Conservation (phyloP, 2,113 vertebrate genomes). For the Epinephelus moara region DNA sequence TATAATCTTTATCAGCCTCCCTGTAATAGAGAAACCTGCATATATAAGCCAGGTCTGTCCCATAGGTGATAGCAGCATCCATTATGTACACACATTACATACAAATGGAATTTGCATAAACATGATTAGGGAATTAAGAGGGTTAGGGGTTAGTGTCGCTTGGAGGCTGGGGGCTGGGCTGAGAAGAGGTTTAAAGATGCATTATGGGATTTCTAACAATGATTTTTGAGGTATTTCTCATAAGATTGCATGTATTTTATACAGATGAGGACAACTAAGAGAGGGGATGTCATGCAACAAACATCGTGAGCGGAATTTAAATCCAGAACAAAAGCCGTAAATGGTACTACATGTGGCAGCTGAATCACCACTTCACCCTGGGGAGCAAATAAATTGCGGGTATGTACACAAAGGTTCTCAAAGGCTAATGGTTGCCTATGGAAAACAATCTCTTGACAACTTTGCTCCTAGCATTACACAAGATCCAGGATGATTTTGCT, state of each 20-base stretch:
- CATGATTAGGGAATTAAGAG: constrained; percentile 67
- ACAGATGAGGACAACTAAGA: constrained; percentile 3
- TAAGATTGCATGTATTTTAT: constrained; percentile 30
- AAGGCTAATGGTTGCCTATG: constrained; percentile 43
- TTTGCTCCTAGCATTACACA: constrained; percentile 41
- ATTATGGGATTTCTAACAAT: constrained; percentile 59
- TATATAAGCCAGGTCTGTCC: constrained; percentile 48
- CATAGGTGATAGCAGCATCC: constrained; percentile 61
- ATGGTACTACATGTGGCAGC: constrained; percentile 37
- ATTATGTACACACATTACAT: constrained; percentile 61
- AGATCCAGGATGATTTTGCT: constrained; percentile 48
- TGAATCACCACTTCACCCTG: constrained; percentile 49
- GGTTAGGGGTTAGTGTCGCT: constrained; percentile 46
- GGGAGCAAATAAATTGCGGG: constrained; percentile 46
- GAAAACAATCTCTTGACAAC: constrained; percentile 51
- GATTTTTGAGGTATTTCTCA: constrained; percentile 35
- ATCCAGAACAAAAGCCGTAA: constrained; percentile 38
- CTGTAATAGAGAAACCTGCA: constrained; percentile 38
- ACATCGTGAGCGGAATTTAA: constrained; percentile 42
- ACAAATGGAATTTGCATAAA: constrained; percentile 76
- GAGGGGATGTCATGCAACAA: constrained; percentile 22
- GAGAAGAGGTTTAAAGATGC: constrained; percentile 56
- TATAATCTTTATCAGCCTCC: constrained; percentile 52
- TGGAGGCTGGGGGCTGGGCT: constrained; percentile 30
- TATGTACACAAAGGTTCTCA: constrained; percentile 37